A percentile compares a stretch with the other conserved stretches of the same genome.
phyloP scores from a whole-genome alignment of 2,888 invertebrate species.

The Dryadula phaetusa region DNA sequence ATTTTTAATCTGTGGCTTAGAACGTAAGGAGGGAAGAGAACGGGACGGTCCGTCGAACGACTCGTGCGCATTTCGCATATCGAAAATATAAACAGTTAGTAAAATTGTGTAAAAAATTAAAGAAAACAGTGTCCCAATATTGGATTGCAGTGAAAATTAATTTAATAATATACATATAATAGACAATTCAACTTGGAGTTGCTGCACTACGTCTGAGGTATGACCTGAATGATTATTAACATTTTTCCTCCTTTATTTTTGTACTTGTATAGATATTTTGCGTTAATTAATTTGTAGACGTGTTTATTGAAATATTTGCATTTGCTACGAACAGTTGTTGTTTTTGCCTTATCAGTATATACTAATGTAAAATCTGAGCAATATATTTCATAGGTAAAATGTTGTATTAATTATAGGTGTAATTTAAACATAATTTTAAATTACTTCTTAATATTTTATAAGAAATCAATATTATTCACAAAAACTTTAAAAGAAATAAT shows the following conservation, averaged over 20 bases:
- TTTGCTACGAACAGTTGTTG: neutral
- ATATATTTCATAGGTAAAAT: neutral
- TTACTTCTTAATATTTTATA: too few relatives aligned
- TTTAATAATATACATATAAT: neutral
- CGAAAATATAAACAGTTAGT: conserved; percentile 34
- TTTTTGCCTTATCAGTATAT: neutral
- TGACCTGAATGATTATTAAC: conserved; percentile 23
- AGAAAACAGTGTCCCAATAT: conserved; percentile 14
- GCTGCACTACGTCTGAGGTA: conserved; percentile 26
- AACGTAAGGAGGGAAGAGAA: conserved; percentile 16
- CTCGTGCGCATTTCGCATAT: conserved; percentile 28
- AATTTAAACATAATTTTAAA: neutral
- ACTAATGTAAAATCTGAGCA: too few relatives aligned
- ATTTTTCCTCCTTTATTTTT: conserved; percentile 21
- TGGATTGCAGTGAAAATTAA: conserved; percentile 40
- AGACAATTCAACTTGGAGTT: conserved; percentile 19
- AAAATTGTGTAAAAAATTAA: conserved; percentile 9
- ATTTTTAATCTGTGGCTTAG: conserved; percentile 27
- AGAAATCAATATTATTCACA: too few relatives aligned
- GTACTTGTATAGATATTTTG: neutral
- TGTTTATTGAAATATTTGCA: neutral
- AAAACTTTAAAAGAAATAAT: too few relatives aligned
- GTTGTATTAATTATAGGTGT: too few relatives aligned
- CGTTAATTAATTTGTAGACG: neutral
- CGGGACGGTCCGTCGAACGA: conserved; percentile 14